Evolutionary conservation across 2,113 vertebrate genomes (phyloP), one percentile per base, ranked within the genome.

Genomic region (Garra rufa): DNA sequence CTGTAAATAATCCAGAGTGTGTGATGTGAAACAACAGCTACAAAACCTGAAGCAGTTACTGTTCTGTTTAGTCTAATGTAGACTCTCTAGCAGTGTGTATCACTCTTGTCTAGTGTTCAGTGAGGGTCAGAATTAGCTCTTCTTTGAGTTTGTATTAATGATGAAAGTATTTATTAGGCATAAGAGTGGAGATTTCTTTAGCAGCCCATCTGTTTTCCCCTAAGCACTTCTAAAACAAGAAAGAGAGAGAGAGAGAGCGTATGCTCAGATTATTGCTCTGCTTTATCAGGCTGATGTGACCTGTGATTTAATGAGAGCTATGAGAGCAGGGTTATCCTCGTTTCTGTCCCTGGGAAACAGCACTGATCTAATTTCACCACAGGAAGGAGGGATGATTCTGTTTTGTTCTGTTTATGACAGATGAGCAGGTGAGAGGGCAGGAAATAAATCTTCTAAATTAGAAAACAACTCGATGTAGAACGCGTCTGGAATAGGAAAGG

Each of bases 331-430:
- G 76, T 77, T 57, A 57, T 57, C 75, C 75, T 77, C 52, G 2
- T 77, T 73, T 83, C 50, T 65, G 65, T 71, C 14, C 67, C n/a
- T 75, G 67, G 30, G 75, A 44, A 74, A 89, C 84, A 86, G 71
- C 83, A 76, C 89, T 91, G 82, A 91, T 87, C 87, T 89, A 85
- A 41, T 52, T 85, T 90, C 83, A 89, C 46, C 85, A 81, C 82
- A 69, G 88, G 73, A 88, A 71, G 30, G 17, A 57, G 50, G 4
- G 34, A 44, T 73, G 52, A 73, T 71, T 74, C 15, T 9, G 21
- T 75, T 26, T 46, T 63, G 41, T 79, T 78, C 34, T 26, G 52
- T 61, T 28, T 46, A 61, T 79, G 77, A 79, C 57, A 63, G 24
- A 79, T 44, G 77, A 50, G n/a, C 48, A 14, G 69, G 70, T 83